Evolutionary conservation across 2,888 invertebrate genomes (phyloP).

Genomic region (Amphipoea oculea): DNA sequence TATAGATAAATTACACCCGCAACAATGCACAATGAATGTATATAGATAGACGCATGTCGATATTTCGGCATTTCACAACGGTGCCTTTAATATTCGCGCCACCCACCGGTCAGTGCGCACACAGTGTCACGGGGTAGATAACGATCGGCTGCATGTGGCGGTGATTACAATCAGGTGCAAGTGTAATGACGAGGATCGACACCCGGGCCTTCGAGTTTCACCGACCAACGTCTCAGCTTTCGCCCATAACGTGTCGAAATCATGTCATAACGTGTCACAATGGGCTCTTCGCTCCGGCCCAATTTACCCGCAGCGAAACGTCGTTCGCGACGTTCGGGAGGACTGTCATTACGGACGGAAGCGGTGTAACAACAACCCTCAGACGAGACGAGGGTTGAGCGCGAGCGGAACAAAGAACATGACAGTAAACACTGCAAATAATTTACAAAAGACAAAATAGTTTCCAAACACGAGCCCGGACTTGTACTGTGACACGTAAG

Average conservation of each 20-base stretch:
- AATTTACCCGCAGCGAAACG: constrained; percentile 36
- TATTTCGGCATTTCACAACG: constrained; percentile 19
- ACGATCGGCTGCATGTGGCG: constrained; percentile 29
- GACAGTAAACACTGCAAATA: constrained; percentile 60
- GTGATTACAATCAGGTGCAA: constrained; percentile 27
- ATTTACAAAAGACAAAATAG: constrained; percentile 53
- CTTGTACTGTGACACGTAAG: constrained; percentile 5
- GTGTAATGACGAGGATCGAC: constrained; percentile 8
- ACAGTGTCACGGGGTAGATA: constrained; percentile 15
- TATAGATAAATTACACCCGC: no score
- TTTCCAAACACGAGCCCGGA: constrained; percentile 31
- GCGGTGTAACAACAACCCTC: constrained; percentile 56
- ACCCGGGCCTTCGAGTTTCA: constrained; percentile 35
- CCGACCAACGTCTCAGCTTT: constrained; percentile 49
- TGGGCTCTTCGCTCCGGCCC: constrained; percentile 25
- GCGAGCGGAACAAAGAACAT: constrained; percentile 50
- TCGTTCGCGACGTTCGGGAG: constrained; percentile 10
- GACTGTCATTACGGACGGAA: constrained; percentile 55
- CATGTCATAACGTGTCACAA: constrained; percentile 41
- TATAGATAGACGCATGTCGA: constrained; percentile 5
- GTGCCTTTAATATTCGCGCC: constrained; percentile 36
- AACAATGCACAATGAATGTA: constrained; percentile 16
- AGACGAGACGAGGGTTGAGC: constrained; percentile 56
- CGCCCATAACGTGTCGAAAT: constrained; percentile 54
- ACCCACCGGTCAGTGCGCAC: neutral